These are phyloP conservation scores for Incurvaria masculella DNA, from an alignment of 2,888 invertebrate species.

Conservation along the genomic window DNA sequence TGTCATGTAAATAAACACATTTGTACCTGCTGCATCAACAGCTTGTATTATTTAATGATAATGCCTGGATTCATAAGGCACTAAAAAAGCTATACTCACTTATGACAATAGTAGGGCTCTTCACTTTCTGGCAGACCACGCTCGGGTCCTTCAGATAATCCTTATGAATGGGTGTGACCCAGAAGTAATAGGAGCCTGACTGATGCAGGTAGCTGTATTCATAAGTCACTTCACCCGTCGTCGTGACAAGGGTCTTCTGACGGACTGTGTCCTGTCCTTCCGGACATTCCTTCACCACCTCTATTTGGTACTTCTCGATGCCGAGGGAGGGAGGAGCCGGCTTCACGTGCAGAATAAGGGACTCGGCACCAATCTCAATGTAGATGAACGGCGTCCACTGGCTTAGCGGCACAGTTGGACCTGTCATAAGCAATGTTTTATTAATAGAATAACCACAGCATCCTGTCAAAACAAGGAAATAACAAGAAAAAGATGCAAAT, in stretches of 20 bases:
- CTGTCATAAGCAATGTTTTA: too few relatives aligned
- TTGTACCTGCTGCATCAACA: too few relatives aligned
- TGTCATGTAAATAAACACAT: too few relatives aligned
- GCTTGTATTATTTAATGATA: too few relatives aligned
- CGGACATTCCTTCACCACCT: constrained; percentile 26
- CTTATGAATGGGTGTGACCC: constrained; percentile 34
- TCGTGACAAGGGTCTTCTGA: constrained; percentile 22
- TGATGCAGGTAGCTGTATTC: constrained; percentile 32
- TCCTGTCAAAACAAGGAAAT: too few relatives aligned
- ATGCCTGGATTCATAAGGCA: neutral
- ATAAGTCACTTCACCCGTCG: constrained; percentile 31
- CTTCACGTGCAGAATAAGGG: constrained; percentile 35
- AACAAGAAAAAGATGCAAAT: too few relatives aligned
- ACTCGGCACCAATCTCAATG: constrained; percentile 34
- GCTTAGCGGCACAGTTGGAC: constrained; percentile 24
- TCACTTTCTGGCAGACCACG: constrained; percentile 27
- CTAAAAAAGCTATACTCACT: constrained; percentile 29
- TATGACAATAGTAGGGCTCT: constrained; percentile 38
- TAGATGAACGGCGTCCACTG: constrained; percentile 46
- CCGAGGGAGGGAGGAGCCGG: constrained; percentile 33
- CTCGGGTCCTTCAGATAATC: constrained; percentile 23
- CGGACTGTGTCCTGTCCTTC: constrained; percentile 20
- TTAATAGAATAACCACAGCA: too few relatives aligned
- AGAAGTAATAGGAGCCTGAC: constrained; percentile 35
- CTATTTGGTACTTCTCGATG: constrained; percentile 30